Evolutionary conservation across 2,113 vertebrate genomes (phyloP).

Genomic region (Sus scrofa): T2T-Sscrofa CM000816.6:38870501-38871000

Average conservation of each 20-base stretch:
- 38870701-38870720: background rate
- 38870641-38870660: background rate
- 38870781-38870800: background rate
- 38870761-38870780: background rate
- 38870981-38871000: background rate
- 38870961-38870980: background rate
- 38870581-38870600: background rate
- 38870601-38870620: background rate
- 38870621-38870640: background rate
- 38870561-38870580: conserved; percentile 4
- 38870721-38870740: background rate
- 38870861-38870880: background rate
- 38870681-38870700: background rate
- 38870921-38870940: background rate
- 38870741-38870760: background rate
- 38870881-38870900: background rate
- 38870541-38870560: background rate
- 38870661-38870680: background rate
- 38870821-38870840: background rate
- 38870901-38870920: background rate
- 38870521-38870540: background rate
- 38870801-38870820: background rate
- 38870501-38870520: background rate
- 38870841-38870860: background rate
- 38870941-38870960: background rate